Evolutionary conservation across 2,113 vertebrate species (phyloP).

Genomic region (Amazona vittata): DNA sequence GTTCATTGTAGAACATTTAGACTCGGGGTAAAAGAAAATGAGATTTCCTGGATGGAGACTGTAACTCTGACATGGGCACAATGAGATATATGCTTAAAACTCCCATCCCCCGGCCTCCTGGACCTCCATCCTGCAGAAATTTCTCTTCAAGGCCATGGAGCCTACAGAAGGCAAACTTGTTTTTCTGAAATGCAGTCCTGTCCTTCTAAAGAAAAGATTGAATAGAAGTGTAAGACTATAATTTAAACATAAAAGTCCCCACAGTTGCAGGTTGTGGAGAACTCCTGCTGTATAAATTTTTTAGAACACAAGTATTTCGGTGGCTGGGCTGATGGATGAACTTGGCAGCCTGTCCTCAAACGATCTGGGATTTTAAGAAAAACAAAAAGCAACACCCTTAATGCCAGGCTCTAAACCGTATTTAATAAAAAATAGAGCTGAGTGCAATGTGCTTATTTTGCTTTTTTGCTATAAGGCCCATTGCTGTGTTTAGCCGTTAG

Average conservation of each 20-base stretch:
- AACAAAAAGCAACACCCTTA: constrained; percentile 50
- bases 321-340: constrained; percentile 62
- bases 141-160: not conserved
- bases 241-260: constrained; percentile 56
- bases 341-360: constrained; percentile 64
- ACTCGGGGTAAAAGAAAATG: not conserved
- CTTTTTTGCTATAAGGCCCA: not conserved
- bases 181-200: not conserved
- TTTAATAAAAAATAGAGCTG: constrained; percentile 62
- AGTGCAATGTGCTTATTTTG: constrained; percentile 55
- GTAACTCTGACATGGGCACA: not conserved
- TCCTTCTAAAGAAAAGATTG: not conserved
- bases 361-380: constrained; percentile 59
- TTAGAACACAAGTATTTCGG: constrained; percentile 52
- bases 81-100: not conserved
- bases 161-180: not conserved
- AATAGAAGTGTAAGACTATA: not conserved
- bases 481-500: constrained; percentile 34
- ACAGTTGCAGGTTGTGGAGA: constrained; percentile 36
- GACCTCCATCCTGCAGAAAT: not conserved
- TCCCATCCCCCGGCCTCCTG: not conserved
- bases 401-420: constrained; percentile 48
- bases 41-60: not conserved
- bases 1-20: constrained; percentile 23
- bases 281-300: constrained; percentile 55